Base-by-base conservation (phyloP, 35 echinoderm and acorn worm species). In the Heliocidaris tuberculata region DNA sequence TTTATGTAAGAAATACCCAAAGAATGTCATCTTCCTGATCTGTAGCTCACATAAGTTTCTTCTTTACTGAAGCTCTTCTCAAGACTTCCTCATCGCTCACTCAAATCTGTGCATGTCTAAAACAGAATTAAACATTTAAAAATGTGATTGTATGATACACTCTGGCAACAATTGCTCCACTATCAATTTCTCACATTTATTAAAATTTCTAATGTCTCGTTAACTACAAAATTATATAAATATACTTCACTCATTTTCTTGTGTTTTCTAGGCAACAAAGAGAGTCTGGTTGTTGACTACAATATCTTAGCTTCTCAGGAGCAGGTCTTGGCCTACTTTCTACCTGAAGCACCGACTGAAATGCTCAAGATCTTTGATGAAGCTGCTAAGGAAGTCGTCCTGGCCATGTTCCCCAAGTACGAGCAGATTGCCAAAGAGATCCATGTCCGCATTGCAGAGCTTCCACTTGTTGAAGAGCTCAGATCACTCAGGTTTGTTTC, bases 311-410 rank as follows among this genome's bases (percentile, higher is more conserved):
- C 97, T 48, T 99, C 97, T 31, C 95, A 96, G 32, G 97, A 96
- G 59, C 98, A 99, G 71, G 98, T 99, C 27, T 88, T 99, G 13
- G 98, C 98, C 24, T 99, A 97, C 95, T 99, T 99, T 92, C 92
- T 99, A 13, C 98, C 98, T 2, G 98, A 99, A 86, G 98, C 98
- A 88, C 98, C 98, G 13, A 90, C 97, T 32, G 98, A 99, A 86
- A 97, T 97, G 96, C 92, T 99, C 24, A 96, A 97, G 94, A 99
- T 99, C 93, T 99, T 99, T 96, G 98, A 99, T 78, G 98, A 99
- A 70, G 98, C 98, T 4, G 96, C 98, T 3, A 99, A 99, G 61
- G 97, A 99, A 35, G 97, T 99, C 16, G 98, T 99, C 24, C 96
- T 99, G 52, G 86, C 93, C 24, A 99, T 99, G 98, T 99, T 97